These are phyloP conservation scores for Drosophila serrata DNA, from an alignment of 1,140 invertebrate species.

Conservation along the genomic window DNA sequence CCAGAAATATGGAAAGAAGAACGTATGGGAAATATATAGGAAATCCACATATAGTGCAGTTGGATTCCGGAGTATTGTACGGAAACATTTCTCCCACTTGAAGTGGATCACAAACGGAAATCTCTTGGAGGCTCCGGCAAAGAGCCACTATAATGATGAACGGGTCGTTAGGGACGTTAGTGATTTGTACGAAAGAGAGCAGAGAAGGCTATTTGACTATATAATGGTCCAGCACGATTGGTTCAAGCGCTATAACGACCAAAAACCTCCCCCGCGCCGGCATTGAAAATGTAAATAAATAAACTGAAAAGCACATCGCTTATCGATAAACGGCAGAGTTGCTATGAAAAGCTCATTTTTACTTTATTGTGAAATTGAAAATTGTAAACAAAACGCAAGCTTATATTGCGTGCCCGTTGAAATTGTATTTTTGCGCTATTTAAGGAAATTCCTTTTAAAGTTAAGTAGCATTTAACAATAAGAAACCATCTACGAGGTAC, in stretches of 20 bases:
- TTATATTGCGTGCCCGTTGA: conserved; percentile 10
- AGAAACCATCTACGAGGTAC: neutral
- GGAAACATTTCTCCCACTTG: conserved; percentile 33
- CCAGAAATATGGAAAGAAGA: conserved; percentile 63
- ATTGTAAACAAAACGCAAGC: conserved; percentile 34
- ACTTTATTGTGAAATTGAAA: conserved; percentile 33
- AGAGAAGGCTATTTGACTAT: conserved; percentile 45
- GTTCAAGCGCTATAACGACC: conserved; percentile 29
- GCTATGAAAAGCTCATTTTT: conserved; percentile 19
- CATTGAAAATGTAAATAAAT: conserved; percentile 16
- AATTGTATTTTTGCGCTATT: conserved; percentile 14
- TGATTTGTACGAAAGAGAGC: conserved; percentile 40
- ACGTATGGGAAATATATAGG: conserved; percentile 52
- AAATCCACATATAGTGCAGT: conserved; percentile 43
- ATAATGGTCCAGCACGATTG: conserved; percentile 38
- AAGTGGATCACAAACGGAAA: conserved; percentile 56
- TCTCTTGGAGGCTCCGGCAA: conserved; percentile 53
- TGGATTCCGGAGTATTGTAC: conserved; percentile 33
- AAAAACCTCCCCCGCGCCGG: conserved; percentile 7
- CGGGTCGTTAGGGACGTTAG: conserved; percentile 30
- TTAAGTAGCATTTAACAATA: neutral
- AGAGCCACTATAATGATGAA: conserved; percentile 47
- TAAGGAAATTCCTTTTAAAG: conserved; percentile 1
- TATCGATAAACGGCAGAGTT: conserved; percentile 14
- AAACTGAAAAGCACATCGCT: neutral